A percentile compares a stretch with the other conserved stretches of the same genome.
These are phyloP conservation scores for Diarsia mendica DNA, from an alignment of 2,888 invertebrate species.

Conservation along the genomic window DNA sequence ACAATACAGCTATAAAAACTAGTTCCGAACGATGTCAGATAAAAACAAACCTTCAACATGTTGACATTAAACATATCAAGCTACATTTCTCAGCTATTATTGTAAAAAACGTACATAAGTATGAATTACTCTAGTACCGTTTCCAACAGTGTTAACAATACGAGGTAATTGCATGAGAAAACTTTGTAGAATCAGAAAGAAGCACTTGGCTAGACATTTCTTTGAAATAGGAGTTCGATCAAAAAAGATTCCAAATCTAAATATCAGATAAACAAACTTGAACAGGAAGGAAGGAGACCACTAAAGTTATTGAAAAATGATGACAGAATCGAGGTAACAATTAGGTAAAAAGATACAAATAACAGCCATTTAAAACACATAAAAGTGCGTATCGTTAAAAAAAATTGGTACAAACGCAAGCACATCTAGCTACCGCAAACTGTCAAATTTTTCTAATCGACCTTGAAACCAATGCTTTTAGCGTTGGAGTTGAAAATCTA, in stretches of 20 bases:
- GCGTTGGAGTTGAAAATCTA: no score
- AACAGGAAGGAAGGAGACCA: no score
- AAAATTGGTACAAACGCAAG: no score
- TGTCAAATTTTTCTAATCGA: no score
- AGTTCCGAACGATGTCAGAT: conserved; percentile 41
- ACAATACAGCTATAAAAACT: conserved; percentile 40
- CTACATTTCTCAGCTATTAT: conserved; percentile 50
- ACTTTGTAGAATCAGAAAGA: neutral
- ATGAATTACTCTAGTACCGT: conserved; percentile 23
- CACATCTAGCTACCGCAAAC: no score
- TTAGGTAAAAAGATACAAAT: no score
- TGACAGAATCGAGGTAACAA: no score
- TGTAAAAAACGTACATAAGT: conserved; percentile 43
- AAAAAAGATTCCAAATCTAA: neutral
- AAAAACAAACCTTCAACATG: conserved; percentile 46
- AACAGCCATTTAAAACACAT: no score
- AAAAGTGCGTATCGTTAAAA: no score
- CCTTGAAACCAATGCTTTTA: no score
- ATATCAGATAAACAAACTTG: no score
- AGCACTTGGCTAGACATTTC: neutral
- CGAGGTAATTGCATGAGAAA: neutral
- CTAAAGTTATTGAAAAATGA: no score
- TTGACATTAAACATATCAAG: conserved; percentile 36
- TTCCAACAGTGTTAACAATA: conserved; percentile 3
- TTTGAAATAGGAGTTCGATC: neutral